A percentile compares a stretch with the other conserved stretches of the same genome.
phyloP scores from a whole-genome alignment of 2,888 invertebrate genomes.

The Incurvaria masculella region DNA sequence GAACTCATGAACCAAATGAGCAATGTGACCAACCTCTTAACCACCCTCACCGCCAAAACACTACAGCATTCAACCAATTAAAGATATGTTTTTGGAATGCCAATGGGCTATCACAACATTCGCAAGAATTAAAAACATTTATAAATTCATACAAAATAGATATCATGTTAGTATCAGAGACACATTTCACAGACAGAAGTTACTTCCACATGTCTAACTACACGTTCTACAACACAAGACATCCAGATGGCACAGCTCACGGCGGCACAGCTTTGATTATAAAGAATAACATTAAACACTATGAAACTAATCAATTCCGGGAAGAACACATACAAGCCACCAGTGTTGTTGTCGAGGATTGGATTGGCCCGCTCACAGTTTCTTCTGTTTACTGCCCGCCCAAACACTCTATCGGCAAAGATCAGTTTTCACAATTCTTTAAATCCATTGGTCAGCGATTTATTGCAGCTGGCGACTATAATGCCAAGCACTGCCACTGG shows the following conservation, averaged over 20 bases:
- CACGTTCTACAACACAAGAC: conserved; percentile 22
- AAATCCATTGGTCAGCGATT: conserved; percentile 13
- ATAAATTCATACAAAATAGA: conserved; percentile 9
- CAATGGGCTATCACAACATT: conserved; percentile 13
- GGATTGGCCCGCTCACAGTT: neutral
- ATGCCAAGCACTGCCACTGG: conserved; percentile 17
- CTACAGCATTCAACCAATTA: conserved; percentile 3
- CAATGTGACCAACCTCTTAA: neutral
- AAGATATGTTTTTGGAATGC: conserved; percentile 8
- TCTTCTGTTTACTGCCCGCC: conserved; percentile 10
- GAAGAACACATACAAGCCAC: conserved; percentile 14
- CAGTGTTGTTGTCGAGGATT: conserved; percentile 4
- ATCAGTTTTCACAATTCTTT: conserved; percentile 13
- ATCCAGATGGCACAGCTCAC: conserved; percentile 16
- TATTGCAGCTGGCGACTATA: conserved; percentile 17
- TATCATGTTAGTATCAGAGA: conserved; percentile 13
- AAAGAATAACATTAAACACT: conserved; percentile 11
- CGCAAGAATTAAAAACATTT: conserved; percentile 11
- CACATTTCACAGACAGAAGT: conserved; percentile 14
- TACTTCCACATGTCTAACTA: conserved; percentile 13
- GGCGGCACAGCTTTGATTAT: conserved; percentile 16
- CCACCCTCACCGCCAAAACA: too few relatives aligned
- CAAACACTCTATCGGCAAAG: conserved; percentile 15
- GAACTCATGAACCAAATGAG: neutral
- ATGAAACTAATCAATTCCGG: conserved; percentile 4